Evolutionary conservation across 2,888 invertebrate species (phyloP).

Genomic region (Pachymerium ferrugineum): DNA sequence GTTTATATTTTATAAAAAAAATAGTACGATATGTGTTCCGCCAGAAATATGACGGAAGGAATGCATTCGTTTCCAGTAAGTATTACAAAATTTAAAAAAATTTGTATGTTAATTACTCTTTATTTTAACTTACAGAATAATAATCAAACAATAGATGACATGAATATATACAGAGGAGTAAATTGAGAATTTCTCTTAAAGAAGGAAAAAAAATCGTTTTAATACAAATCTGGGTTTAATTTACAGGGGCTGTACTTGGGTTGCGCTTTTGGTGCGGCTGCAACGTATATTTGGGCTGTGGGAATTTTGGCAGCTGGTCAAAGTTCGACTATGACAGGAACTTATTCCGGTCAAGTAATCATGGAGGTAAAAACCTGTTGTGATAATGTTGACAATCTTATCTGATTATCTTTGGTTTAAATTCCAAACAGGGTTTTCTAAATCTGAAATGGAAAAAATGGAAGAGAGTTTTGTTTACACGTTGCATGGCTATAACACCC

Average conservation of each 20-base stretch:
- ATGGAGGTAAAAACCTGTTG: constrained; percentile 49
- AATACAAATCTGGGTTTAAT: not conserved
- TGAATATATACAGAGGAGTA: not conserved
- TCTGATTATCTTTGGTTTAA: too few relatives aligned
- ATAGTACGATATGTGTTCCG: not conserved
- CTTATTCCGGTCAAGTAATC: constrained; percentile 54
- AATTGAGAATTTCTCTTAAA: not conserved
- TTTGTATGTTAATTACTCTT: not conserved
- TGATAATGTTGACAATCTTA: too few relatives aligned
- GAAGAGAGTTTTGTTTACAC: constrained; percentile 77
- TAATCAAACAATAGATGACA: not conserved
- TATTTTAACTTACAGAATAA: not conserved
- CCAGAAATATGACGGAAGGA: not conserved
- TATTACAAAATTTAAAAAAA: not conserved
- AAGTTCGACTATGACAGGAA: constrained; percentile 52
- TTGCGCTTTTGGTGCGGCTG: constrained; percentile 57
- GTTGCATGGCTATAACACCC: constrained; percentile 73
- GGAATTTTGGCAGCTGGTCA: constrained; percentile 77
- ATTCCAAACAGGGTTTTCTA: constrained; percentile 62
- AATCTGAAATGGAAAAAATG: constrained; percentile 78
- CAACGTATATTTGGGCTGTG: constrained; percentile 79
- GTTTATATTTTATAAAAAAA: constrained; percentile 42
- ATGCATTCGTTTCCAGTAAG: not conserved
- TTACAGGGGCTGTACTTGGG: constrained; percentile 47
- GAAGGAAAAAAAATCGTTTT: not conserved